Percentiles rank a stretch among this genome's conserved stretches.
phyloP scores from a whole-genome alignment of 2,113 vertebrate genomes.

The Xiphorhynchus elegans region DNA sequence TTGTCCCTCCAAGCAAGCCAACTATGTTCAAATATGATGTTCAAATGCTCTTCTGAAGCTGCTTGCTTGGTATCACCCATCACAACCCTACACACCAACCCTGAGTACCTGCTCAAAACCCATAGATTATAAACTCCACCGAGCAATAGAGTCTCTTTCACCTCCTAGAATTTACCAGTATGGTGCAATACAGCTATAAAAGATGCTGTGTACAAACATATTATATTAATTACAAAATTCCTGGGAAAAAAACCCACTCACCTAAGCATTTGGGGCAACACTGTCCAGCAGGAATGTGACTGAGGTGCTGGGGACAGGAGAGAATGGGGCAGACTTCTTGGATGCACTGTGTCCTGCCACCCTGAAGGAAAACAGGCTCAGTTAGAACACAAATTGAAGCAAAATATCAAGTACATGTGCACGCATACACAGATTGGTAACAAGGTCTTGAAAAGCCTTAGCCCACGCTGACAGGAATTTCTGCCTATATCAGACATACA shows the following conservation, averaged over 20 bases:
- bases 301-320: constrained; percentile 93
- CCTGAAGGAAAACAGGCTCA: constrained; percentile 78
- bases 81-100: background rate
- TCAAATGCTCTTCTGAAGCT: background rate
- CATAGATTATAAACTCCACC: background rate
- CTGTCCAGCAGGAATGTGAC: constrained; percentile 86
- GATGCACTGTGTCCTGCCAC: constrained; percentile 88
- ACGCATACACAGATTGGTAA: background rate
- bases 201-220: background rate
- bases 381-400: constrained; percentile 22
- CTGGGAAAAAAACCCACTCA: constrained; percentile 62
- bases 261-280: constrained; percentile 94
- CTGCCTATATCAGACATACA: background rate
- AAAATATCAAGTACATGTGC: background rate
- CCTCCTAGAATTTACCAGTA: background rate
- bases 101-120: background rate
- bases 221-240: background rate
- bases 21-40: too few relatives aligned
- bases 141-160: background rate
- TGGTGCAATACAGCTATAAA: background rate
- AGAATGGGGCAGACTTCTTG: constrained; percentile 94
- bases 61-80: background rate
- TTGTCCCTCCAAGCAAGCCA: background rate
- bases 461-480: background rate
- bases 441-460: background rate